Conservation (phyloP, 1,140 invertebrate species). For the Rhynchophorus ferrugineus region DNA sequence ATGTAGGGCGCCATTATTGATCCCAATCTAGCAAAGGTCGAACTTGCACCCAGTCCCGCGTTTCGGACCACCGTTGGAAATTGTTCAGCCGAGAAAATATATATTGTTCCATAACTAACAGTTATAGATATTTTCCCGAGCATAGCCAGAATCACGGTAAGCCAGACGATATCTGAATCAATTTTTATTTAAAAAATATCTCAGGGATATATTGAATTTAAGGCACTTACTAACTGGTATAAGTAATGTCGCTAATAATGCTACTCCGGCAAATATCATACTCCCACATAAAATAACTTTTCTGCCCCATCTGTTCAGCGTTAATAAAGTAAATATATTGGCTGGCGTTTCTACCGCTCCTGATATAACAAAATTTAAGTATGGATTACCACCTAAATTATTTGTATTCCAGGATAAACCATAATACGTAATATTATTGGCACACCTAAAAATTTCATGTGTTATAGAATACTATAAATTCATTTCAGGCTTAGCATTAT, state of each 20-base stretch:
- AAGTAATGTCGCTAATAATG: constrained; percentile 49
- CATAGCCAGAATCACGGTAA: constrained; percentile 63
- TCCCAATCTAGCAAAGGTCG: constrained; percentile 66
- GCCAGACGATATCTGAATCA: constrained; percentile 46
- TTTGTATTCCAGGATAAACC: constrained; percentile 71
- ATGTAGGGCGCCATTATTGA: constrained; percentile 68
- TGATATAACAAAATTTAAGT: constrained; percentile 67
- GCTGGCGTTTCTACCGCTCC: constrained; percentile 70
- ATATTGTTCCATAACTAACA: constrained; percentile 69
- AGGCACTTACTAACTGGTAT: constrained; percentile 46
- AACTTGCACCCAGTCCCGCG: constrained; percentile 66
- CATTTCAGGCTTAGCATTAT: background rate
- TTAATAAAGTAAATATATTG: constrained; percentile 59
- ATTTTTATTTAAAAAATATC: background rate
- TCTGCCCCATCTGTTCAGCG: constrained; percentile 63
- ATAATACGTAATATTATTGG: constrained; percentile 71
- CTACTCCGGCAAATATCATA: constrained; percentile 59
- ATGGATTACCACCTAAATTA: constrained; percentile 63
- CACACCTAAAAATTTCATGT: constrained; percentile 50
- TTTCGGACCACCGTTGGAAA: constrained; percentile 77
- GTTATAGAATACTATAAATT: background rate
- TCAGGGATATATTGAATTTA: background rate
- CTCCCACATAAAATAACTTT: constrained; percentile 59
- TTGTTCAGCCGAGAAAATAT: constrained; percentile 73
- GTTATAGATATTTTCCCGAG: constrained; percentile 77